phyloP scores from a whole-genome alignment of 2,113 vertebrate genomes.

The Spea multiplicata region DNA sequence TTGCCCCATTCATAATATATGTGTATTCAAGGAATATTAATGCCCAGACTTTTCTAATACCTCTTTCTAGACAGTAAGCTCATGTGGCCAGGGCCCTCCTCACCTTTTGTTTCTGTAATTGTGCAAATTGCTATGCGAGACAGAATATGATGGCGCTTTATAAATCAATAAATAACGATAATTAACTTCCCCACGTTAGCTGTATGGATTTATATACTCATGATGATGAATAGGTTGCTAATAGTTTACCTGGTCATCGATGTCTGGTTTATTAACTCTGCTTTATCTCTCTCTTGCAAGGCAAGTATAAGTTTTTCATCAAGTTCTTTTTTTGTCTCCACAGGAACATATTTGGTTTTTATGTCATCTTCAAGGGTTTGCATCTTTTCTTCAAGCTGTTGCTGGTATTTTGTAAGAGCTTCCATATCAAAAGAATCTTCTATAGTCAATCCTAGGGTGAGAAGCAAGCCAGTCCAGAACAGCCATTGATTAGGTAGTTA shows the following conservation, averaged over 20 bases:
- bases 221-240: not conserved
- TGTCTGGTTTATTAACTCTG: conserved; percentile 56
- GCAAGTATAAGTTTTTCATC: conserved; percentile 57
- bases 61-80: no score
- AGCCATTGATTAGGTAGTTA: no score
- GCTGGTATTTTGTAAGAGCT: conserved; percentile 60
- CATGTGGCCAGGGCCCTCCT: no score
- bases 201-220: conserved; percentile 19
- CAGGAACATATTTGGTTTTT: conserved; percentile 57
- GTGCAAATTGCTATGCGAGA: no score
- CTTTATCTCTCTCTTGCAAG: conserved; percentile 55
- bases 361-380: conserved; percentile 55
- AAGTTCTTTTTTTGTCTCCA: conserved; percentile 59
- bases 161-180: no score
- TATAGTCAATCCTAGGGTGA: conserved; percentile 63
- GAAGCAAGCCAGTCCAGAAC: no score
- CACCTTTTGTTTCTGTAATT: no score
- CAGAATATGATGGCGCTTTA: no score
- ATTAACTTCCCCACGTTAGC: no score
- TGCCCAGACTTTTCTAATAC: no score
- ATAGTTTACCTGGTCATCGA: conserved; percentile 62
- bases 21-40: no score
- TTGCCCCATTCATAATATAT: no score
- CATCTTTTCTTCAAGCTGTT: conserved; percentile 56
- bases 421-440: conserved; percentile 59